These are phyloP conservation scores for Pituophis catenifer DNA, from an alignment of 2,113 vertebrate genomes.

Conservation along the genomic window DNA sequence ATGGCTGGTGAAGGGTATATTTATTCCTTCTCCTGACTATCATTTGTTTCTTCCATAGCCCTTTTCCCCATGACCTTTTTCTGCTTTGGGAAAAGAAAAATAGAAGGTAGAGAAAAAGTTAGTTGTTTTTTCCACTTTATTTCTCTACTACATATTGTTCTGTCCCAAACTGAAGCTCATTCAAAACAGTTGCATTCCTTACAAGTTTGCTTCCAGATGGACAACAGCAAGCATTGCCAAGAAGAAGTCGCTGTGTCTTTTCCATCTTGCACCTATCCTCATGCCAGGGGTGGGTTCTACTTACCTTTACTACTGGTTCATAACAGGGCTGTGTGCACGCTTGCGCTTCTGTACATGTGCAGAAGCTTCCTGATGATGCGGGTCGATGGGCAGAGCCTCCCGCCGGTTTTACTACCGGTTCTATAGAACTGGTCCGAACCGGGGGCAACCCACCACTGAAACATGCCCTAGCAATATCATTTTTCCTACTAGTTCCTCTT, in stretches of 20 bases:
- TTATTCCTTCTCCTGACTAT: background rate
- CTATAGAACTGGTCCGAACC: no score
- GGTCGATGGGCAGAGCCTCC: no score
- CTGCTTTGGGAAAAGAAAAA: background rate
- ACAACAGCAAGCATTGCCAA: background rate
- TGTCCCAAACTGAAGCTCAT: background rate
- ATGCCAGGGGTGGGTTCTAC: background rate
- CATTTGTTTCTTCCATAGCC: background rate
- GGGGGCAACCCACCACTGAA: background rate
- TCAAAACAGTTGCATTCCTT: background rate
- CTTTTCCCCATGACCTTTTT: no score
- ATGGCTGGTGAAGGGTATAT: no score
- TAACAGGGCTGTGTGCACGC: no score
- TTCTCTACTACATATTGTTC: background rate
- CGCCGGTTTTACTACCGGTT: no score
- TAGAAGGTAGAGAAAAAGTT: background rate
- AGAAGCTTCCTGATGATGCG: no score
- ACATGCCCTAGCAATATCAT: background rate
- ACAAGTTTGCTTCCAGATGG: background rate
- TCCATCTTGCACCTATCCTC: background rate
- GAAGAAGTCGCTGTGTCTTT: background rate
- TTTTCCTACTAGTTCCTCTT: background rate
- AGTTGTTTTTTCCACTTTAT: background rate
- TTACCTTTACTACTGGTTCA: no score
- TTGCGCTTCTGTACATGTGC: no score